Evolutionary conservation across 37 sponge, comb jelly and placozoan species (phyloP), one percentile per base, ranked within the genome.

Genomic region (Chondrilla cf. caribensis): DNA sequence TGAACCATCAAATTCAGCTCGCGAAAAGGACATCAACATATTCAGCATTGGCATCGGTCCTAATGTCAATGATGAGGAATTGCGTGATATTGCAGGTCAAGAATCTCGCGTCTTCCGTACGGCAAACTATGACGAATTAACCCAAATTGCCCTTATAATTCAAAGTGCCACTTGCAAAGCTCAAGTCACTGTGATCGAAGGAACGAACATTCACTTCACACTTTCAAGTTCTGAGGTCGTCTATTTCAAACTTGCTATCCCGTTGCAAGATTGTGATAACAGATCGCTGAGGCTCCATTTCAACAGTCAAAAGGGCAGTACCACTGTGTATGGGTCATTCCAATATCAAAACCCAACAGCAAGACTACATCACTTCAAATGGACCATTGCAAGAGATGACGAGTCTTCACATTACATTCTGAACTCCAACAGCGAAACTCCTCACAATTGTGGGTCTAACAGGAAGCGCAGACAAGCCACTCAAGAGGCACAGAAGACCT

Each of bases 31-130:
- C 24, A 73, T 73, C 76, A 42, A 39, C 24, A 22, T 73, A 19
- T 73, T 73, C 76, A 73, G 76, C 43, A 73, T 73, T 39, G 76
- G 76, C 24, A 73, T 73, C 6, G 76, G 76, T 36, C 25, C 38
- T 22, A 39, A 39, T 38, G 41, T 38, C 6, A 39, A 73, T 73
- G 41, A 73, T 21, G 1, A 73, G 43, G 41, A 73, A 40, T 43
- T 73, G 2, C 3, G 17, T 1, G 24, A 39, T 43, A 73, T 73
- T 36, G 42, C 76, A 36, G 44, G 44, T 0, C 42, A 39, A 5
- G 44, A 11, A 36, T 1, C 15, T 42, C 76, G 44, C 24, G 76
- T 73, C 0, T 73, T 73, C 44, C 38, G 36, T 25, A 42, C 44
- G 22, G 43, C 29, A 18, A 39, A 18, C 41, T 73, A 73, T 40